Evolutionary conservation across 2,797 vertebrate species (phyloP).

Genomic region (Echiichthys vipera): DNA sequence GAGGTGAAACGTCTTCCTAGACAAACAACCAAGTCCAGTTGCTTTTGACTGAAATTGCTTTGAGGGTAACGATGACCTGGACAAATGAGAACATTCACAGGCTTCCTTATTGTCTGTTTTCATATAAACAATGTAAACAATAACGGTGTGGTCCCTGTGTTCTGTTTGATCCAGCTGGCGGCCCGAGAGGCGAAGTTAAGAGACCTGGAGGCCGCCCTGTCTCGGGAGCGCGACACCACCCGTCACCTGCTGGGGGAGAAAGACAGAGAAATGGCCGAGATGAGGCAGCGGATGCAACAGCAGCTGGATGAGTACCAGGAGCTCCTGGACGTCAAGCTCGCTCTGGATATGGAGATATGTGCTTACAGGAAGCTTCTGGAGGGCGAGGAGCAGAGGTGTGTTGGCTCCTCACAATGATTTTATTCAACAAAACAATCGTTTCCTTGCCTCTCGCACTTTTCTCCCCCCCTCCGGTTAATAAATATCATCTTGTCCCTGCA

Average conservation of each 20-base stretch:
- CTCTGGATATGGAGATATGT: slow-evolving; percentile 97
- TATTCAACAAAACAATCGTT: background rate
- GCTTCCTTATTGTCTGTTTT: too few species aligned
- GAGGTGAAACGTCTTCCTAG: too few species aligned
- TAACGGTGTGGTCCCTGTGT: background rate
- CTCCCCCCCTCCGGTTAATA: background rate
- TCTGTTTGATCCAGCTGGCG: slow-evolving; percentile 83
- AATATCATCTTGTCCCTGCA: slow-evolving; percentile 59
- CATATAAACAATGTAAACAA: too few species aligned
- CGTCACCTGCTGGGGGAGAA: slow-evolving; percentile 91
- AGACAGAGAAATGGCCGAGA: slow-evolving; percentile 95
- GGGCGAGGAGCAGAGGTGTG: slow-evolving; percentile 95
- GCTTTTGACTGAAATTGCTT: too few species aligned
- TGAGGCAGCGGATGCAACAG: slow-evolving; percentile 94
- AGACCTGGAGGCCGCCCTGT: slow-evolving; percentile 91
- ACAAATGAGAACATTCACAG: too few species aligned
- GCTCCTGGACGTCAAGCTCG: slow-evolving; percentile 96
- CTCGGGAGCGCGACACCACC: slow-evolving; percentile 90
- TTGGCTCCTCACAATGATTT: background rate
- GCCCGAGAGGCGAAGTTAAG: slow-evolving; percentile 93
- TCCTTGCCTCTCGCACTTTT: background rate
- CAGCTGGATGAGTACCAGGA: slow-evolving; percentile 98
- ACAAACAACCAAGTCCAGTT: too few species aligned
- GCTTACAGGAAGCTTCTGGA: slow-evolving; percentile 97
- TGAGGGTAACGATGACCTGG: too few species aligned